A percentile compares a stretch with the other conserved stretches of the same genome.
Conservation (phyloP, 2,888 invertebrate species). For the Caenorhabditis sp. region DNA sequence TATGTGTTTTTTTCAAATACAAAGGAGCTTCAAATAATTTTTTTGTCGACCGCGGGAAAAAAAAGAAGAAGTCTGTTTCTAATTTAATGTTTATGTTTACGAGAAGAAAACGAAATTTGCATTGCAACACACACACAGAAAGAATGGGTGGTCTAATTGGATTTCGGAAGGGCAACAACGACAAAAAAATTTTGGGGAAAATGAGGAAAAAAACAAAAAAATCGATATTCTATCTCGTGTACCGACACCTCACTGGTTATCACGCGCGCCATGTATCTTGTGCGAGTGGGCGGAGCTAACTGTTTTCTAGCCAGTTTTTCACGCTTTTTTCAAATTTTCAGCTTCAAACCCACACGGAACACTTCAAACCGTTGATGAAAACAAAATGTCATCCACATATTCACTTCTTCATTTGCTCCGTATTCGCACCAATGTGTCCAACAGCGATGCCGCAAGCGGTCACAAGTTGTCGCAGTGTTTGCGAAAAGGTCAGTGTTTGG, state of each 20-base stretch:
- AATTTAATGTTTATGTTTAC: not conserved
- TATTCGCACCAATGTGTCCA: conserved; percentile 89
- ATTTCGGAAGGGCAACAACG: conserved; percentile 15
- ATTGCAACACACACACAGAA: not conserved
- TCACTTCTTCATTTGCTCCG: conserved; percentile 84
- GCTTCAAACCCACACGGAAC: conserved; percentile 65
- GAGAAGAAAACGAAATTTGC: not conserved
- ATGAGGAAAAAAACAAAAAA: not conserved
- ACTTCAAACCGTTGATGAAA: conserved; percentile 68
- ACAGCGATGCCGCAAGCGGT: conserved; percentile 79
- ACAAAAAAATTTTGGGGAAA: conserved; percentile 4
- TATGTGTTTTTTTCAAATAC: not conserved
- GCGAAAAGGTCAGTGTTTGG: conserved; percentile 76
- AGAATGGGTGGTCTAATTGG: conserved; percentile 17
- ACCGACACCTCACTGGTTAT: too few species aligned
- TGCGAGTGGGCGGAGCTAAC: too few species aligned
- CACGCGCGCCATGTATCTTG: too few species aligned
- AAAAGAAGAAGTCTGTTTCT: not conserved
- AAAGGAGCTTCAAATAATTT: not conserved
- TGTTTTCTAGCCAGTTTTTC: too few species aligned
- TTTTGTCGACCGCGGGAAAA: not conserved
- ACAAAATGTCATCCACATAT: conserved; percentile 68
- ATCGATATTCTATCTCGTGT: not conserved
- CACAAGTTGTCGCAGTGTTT: conserved; percentile 85
- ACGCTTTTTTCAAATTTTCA: too few species aligned